Evolutionary conservation across 1,140 invertebrate genomes (phyloP).

Genomic region (Coelopa frigida): DNA sequence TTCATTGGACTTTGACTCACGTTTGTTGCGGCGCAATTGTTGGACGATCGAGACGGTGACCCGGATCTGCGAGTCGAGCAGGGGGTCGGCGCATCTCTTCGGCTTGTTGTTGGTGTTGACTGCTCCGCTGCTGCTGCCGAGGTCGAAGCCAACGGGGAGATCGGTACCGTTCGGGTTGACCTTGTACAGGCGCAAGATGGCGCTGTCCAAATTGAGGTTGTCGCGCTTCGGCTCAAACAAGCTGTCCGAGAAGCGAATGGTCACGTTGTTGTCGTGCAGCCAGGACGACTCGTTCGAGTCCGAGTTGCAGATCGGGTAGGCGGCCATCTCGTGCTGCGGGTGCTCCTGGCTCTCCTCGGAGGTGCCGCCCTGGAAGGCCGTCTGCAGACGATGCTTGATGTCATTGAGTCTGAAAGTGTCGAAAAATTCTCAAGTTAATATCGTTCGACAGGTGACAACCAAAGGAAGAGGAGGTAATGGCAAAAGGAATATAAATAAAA

Average conservation of each 20-base stretch:
- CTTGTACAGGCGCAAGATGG: slow-evolving; percentile 35
- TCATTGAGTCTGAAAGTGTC: slow-evolving; percentile 27
- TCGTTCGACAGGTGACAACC: slow-evolving; percentile 1
- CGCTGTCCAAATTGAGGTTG: slow-evolving; percentile 28
- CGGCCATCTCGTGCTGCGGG: slow-evolving; percentile 28
- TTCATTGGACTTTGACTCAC: slow-evolving; percentile 20
- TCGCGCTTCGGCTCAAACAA: slow-evolving; percentile 23
- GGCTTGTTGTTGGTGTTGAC: not conserved
- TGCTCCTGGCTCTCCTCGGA: slow-evolving; percentile 12
- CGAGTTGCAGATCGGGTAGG: slow-evolving; percentile 33
- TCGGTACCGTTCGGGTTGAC: slow-evolving; percentile 26
- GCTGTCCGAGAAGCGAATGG: slow-evolving; percentile 29
- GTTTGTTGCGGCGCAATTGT: slow-evolving; percentile 28
- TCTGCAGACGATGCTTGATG: slow-evolving; percentile 20
- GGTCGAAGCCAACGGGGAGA: too few relatives aligned
- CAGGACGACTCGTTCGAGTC: slow-evolving; percentile 27
- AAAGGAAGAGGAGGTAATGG: not conserved
- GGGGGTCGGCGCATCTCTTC: slow-evolving; percentile 20
- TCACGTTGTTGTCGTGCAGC: slow-evolving; percentile 28
- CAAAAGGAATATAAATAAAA: slow-evolving; percentile 1
- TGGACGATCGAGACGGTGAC: slow-evolving; percentile 39
- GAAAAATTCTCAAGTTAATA: too few relatives aligned
- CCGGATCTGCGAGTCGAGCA: slow-evolving; percentile 32
- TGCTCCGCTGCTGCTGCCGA: too few relatives aligned
- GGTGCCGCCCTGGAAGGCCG: slow-evolving; percentile 18